These are phyloP conservation scores for Spicauda simplicius DNA, from an alignment of 2,888 invertebrate genomes.

Conservation along the genomic window DNA sequence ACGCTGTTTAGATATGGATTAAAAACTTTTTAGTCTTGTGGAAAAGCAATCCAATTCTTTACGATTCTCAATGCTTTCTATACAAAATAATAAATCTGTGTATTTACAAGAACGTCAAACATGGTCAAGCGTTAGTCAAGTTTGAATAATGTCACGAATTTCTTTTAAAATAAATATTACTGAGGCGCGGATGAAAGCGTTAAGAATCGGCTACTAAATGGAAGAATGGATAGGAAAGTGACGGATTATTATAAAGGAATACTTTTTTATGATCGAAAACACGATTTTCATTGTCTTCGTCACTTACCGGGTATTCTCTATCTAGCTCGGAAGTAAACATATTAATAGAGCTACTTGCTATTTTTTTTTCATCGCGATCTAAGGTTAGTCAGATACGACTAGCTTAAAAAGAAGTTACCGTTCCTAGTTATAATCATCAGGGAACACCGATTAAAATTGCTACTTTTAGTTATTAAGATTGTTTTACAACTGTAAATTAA, in stretches of 20 bases:
- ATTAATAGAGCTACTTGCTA: no score
- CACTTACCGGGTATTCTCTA: neutral
- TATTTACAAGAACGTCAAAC: conserved; percentile 22
- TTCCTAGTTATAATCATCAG: no score
- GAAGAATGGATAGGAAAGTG: conserved; percentile 66
- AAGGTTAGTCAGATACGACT: no score
- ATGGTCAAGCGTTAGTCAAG: conserved; percentile 32
- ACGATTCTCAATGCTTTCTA: conserved; percentile 25
- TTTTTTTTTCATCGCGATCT: no score
- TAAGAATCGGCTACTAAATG: conserved; percentile 67
- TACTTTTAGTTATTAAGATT: no score
- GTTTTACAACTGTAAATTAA: no score
- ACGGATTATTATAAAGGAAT: conserved; percentile 38
- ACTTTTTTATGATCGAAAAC: conserved; percentile 27
- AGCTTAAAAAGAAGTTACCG: no score
- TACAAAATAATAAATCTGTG: conserved; percentile 30
- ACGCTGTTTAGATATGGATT: neutral
- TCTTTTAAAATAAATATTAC: conserved; percentile 61
- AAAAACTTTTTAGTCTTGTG: neutral
- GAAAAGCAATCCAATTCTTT: neutral
- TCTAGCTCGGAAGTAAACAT: no score
- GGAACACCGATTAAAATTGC: no score
- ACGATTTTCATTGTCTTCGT: conserved; percentile 23
- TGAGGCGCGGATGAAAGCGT: conserved; percentile 69
- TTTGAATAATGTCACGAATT: conserved; percentile 56